Percentiles rank a stretch among this genome's conserved stretches.
These are phyloP conservation scores for Anthopleura xanthogrammica DNA, from an alignment of 92 coral and sea anemone genomes.

Conservation along the genomic window DNA sequence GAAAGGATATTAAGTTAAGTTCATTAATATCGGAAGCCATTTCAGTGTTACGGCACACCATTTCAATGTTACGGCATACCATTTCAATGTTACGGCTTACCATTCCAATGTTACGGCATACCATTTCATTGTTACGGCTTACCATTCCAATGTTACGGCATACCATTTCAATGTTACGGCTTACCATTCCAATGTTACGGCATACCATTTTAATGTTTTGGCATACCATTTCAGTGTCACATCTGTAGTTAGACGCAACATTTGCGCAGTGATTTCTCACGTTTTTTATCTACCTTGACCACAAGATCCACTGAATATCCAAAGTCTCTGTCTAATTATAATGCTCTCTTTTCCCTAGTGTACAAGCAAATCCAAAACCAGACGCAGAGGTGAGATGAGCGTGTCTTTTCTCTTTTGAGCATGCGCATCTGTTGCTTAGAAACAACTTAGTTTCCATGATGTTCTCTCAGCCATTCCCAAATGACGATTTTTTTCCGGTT, in stretches of 20 bases:
- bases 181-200: not conserved
- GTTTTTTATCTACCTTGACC: too few species aligned
- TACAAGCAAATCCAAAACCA: conserved; percentile 73
- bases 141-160: not conserved
- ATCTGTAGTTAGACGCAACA: too few species aligned
- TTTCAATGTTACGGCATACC: not conserved
- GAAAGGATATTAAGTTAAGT: not conserved
- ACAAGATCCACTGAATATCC: too few species aligned
- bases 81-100: not conserved
- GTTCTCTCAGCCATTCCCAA: too few species aligned
- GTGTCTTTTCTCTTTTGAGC: too few species aligned
- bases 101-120: too few species aligned
- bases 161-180: too few species aligned
- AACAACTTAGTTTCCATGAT: too few species aligned
- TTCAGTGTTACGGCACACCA: not conserved
- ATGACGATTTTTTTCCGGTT: too few species aligned
- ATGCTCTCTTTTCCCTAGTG: conserved; percentile 34
- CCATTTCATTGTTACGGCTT: not conserved
- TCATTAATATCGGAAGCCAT: not conserved
- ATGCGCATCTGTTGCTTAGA: too few species aligned
- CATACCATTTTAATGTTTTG: not conserved
- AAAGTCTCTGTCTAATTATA: not conserved
- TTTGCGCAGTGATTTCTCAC: too few species aligned
- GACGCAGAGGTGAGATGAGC: conserved; percentile 75
- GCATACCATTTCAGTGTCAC: too few species aligned